Evolutionary conservation across 2,797 vertebrate genomes (phyloP).

Genomic region (Prionace glauca): DNA sequence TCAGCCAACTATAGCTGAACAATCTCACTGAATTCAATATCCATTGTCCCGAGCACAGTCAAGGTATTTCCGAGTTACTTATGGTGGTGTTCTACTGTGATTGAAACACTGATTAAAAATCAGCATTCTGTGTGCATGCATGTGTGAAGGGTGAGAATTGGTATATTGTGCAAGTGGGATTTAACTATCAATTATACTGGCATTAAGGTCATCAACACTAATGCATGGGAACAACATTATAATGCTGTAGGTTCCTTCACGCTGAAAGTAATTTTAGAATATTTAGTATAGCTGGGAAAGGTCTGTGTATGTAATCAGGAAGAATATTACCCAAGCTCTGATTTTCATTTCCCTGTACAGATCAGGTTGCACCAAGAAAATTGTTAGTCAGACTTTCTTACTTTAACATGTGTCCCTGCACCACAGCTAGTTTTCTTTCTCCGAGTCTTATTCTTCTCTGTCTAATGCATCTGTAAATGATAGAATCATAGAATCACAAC

Average conservation of each 20-base stretch:
- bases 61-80: background rate
- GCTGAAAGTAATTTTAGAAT: background rate
- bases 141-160: background rate
- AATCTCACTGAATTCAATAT: background rate
- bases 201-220: conserved; percentile 4
- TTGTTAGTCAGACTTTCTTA: background rate
- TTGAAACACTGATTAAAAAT: background rate
- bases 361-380: background rate
- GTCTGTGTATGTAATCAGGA: background rate
- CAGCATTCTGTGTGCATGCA: background rate
- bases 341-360: background rate
- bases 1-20: background rate
- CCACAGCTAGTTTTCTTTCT: background rate
- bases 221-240: background rate
- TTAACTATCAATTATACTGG: conserved; percentile 3
- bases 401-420: background rate
- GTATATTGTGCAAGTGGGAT: conserved; percentile 1
- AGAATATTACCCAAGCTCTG: background rate
- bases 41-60: background rate
- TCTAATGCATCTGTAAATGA: background rate
- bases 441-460: background rate
- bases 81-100: background rate
- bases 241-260: background rate
- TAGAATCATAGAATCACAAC: too few relatives aligned
- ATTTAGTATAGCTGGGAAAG: background rate